Base-by-base conservation (phyloP, 2,797 vertebrate species). In the Leucoraja ocellata region DNA sequence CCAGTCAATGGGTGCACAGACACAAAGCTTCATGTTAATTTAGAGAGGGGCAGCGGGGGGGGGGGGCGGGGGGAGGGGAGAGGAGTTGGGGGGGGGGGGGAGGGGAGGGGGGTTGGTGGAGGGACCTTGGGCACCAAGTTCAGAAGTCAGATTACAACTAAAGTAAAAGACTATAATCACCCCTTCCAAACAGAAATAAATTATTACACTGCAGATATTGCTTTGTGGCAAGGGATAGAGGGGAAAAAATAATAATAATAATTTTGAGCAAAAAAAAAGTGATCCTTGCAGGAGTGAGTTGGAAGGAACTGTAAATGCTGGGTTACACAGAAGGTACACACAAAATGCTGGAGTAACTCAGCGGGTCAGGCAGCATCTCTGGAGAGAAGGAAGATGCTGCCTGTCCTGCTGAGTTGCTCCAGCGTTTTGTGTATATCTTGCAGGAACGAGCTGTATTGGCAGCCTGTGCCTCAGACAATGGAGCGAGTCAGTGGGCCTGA, bases 11-110 rank as follows among this genome's bases (percentile, higher is more conserved):
- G 8, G 10, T 73, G 36, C 58, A 46, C 90, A 74, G 90, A 91
- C 65, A 91, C 86, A 91, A 71, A 90, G 86, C 86, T 0, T 90
- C 61, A 91, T 91, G 86, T 71, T 74, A 91, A 91, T 91, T 21
- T 74, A 21, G 90, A 91, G n/a, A 32, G 25, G 83, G 18, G 21
- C n/a, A n/a, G n/a, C n/a, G 4, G 4, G 83, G 0, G 23, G 1
- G 21, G 81, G 2, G 25, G n/a, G 11, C 9, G 5, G 5, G 46
- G n/a, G 65, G 58, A 9, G 4, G 63, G 16, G 8, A 68, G 68
- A n/a, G n/a, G n/a, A n/a, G n/a, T n/a, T n/a, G 0, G 36, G 36
- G 65, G 18, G 18, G 65, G 1, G 13, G 81, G 8, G 21, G 13
- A n/a, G n/a, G n/a, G n/a, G n/a, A n/a, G n/a, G n/a, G n/a, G n/a